Evolutionary conservation across 2,888 invertebrate genomes (phyloP).

Genomic region (Watsonalla cultraria): DNA sequence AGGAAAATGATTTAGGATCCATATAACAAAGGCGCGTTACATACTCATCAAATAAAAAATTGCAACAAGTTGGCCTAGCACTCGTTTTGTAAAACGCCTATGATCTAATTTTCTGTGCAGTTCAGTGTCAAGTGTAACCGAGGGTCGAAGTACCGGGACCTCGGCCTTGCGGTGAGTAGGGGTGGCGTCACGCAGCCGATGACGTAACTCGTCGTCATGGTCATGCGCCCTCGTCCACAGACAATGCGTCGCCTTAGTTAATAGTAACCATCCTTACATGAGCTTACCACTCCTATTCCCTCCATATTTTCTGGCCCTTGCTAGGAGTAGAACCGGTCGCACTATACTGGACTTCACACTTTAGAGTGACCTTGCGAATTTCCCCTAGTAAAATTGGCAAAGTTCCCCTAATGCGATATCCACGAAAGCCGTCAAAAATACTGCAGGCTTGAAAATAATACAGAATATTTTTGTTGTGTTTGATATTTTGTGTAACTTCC

Average conservation of each 20-base stretch:
- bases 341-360: neutral
- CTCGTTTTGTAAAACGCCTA: too few species aligned
- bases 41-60: too few species aligned
- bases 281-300: neutral
- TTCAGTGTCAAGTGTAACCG: constrained; percentile 56
- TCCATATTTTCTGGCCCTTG: neutral
- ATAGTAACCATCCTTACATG: constrained; percentile 9
- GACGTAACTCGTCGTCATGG: constrained; percentile 50
- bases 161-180: constrained; percentile 55
- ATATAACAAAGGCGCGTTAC: too few species aligned
- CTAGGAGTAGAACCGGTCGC: neutral
- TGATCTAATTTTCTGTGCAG: constrained; percentile 15
- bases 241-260: constrained; percentile 33
- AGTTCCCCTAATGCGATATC: too few species aligned
- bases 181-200: constrained; percentile 49
- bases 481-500: neutral
- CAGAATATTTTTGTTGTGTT: too few species aligned
- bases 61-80: too few species aligned
- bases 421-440: neutral
- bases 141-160: constrained; percentile 44
- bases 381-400: neutral
- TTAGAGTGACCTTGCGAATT: neutral
- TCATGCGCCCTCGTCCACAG: constrained; percentile 40
- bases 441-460: neutral
- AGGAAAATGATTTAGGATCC: too few species aligned